Percentiles rank a stretch among this genome's conserved stretches.
phyloP scores from a whole-genome alignment of 2,888 invertebrate genomes.

The Drosophila niveifrons region DNA sequence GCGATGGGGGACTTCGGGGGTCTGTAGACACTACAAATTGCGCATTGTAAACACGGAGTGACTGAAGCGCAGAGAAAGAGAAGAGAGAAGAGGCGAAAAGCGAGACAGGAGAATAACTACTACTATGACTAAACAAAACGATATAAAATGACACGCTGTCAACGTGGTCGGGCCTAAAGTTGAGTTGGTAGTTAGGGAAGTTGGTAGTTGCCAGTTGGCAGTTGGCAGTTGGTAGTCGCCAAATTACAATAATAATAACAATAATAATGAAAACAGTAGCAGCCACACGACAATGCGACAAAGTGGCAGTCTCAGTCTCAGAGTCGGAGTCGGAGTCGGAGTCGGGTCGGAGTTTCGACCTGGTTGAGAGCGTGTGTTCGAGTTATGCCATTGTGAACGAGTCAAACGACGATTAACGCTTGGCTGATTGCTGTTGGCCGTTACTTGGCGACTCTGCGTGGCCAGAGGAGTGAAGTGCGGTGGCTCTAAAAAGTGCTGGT shows the following conservation, averaged over 20 bases:
- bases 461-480: neutral
- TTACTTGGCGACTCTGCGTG: neutral
- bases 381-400: constrained; percentile 70
- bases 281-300: constrained; percentile 79
- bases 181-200: constrained; percentile 33
- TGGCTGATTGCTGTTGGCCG: constrained; percentile 69
- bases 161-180: constrained; percentile 60
- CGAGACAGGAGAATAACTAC: constrained; percentile 38
- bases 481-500: constrained; percentile 73
- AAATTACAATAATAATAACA: constrained; percentile 78
- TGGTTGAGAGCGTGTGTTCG: constrained; percentile 34
- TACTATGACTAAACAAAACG: constrained; percentile 80
- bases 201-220: constrained; percentile 38
- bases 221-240: constrained; percentile 54
- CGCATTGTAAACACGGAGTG: constrained; percentile 28
- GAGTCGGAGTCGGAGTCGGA: constrained; percentile 10
- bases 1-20: neutral
- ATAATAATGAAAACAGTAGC: constrained; percentile 73
- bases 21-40: constrained; percentile 44
- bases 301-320: constrained; percentile 69
- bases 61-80: neutral
- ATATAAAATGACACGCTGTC: constrained; percentile 79
- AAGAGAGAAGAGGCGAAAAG: neutral
- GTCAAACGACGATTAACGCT: constrained; percentile 82
- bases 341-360: constrained; percentile 21